Conservation (phyloP, 2,888 invertebrate genomes). For the Pantelozetes paolii region DNA sequence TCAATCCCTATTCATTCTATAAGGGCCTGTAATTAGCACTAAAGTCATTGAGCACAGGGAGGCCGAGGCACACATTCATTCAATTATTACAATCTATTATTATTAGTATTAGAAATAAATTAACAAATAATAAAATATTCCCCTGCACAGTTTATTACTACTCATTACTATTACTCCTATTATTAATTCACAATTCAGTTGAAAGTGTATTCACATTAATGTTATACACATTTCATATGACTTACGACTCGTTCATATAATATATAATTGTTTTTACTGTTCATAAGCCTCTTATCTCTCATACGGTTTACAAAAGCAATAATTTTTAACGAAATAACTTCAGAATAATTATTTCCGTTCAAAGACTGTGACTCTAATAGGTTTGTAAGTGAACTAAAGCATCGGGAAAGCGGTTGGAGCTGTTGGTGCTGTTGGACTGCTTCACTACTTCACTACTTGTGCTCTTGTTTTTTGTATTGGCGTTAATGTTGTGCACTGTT, state of each 20-base stretch:
- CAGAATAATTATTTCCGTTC: slow-evolving; percentile 9
- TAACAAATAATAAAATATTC: not conserved
- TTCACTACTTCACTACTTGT: not conserved
- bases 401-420: not conserved
- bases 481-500: slow-evolving; percentile 23
- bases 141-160: not conserved
- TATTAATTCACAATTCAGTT: not conserved
- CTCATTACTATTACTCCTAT: not conserved
- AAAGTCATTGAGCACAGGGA: not conserved
- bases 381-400: slow-evolving; percentile 2
- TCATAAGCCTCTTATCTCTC: slow-evolving; percentile 25
- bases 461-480: not conserved
- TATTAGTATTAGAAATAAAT: slow-evolving; percentile 32
- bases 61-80: not conserved
- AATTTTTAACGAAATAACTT: slow-evolving; percentile 23
- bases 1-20: not conserved
- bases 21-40: slow-evolving; percentile 30
- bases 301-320: not conserved
- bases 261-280: slow-evolving; percentile 15
- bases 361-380: slow-evolving; percentile 5
- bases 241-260: not conserved
- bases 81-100: not conserved
- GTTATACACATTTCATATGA: too few relatives aligned
- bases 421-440: not conserved
- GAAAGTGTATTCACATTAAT: too few relatives aligned